Percentiles rank a stretch among this genome's conserved stretches.
Conservation (phyloP, 2,113 vertebrate genomes). For the Rousettus leschenaultii region DNA sequence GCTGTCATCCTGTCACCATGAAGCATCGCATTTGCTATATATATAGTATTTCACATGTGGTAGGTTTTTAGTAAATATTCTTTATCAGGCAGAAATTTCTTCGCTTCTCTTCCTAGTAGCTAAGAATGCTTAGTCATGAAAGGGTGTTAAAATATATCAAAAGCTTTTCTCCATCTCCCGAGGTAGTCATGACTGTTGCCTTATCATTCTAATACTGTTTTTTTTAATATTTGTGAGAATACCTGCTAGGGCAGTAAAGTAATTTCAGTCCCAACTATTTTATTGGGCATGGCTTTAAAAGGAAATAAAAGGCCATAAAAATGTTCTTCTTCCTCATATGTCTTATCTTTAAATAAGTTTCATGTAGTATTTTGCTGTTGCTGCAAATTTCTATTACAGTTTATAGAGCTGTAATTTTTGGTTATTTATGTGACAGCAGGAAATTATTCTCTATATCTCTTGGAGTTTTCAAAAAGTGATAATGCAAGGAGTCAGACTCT, state of each 20-base stretch:
- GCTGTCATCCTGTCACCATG: neutral
- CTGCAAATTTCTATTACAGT: neutral
- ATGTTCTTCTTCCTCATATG: neutral
- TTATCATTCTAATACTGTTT: neutral
- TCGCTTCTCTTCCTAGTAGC: neutral
- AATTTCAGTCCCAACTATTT: neutral
- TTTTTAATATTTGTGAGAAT: neutral
- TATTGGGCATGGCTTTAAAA: neutral
- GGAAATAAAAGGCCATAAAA: slow-evolving; percentile 34
- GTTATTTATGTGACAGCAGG: neutral
- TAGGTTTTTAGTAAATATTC: neutral
- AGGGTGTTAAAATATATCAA: neutral
- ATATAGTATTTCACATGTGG: neutral
- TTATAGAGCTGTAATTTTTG: slow-evolving; percentile 32
- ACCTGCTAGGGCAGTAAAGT: neutral
- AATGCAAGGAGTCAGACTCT: neutral
- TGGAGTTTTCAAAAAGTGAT: neutral
- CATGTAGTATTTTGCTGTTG: neutral
- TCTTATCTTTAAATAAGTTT: slow-evolving; percentile 33
- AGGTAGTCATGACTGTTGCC: neutral
- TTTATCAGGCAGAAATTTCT: neutral
- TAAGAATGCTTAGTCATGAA: neutral
- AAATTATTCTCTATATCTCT: neutral
- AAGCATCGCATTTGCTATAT: neutral
- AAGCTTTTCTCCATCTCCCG: neutral